Base-by-base conservation (phyloP, 2,888 invertebrate species). In the Meteorus colon region DNA sequence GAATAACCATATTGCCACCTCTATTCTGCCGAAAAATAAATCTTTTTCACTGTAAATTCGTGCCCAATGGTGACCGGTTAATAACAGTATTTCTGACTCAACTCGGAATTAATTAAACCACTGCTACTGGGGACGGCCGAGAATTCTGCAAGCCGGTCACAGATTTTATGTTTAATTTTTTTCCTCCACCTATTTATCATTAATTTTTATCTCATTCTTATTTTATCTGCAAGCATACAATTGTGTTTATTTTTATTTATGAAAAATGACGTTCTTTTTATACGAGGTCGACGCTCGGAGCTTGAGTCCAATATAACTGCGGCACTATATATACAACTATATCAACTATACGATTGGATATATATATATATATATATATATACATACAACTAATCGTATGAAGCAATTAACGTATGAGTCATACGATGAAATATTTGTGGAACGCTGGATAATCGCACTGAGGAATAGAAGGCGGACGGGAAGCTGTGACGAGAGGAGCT, bases 101-200 rank as follows among this genome's bases (percentile, higher is more conserved):
- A 78, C 86, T 87, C 86, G 84, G 87, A 88, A 88, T 89, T 89
- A 85, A 88, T 84, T 88, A 87, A 89, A 89, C 88, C 88, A 84
- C 83, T 81, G 84, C 83, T 85, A 83, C 83, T 83, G 84, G 78
- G 76, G 82, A 81, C 82, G 82, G 80, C 82, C 55, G 24, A 55
- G 24, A 55, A 24, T 55, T 19, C 19, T 55, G 55, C 55, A 24
- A 83, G 82, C 81, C 81, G 83, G 80, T 82, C 77, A 81, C 83
- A 83, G 83, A 84, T 85, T 84, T 85, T 82, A 85, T 55, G 81
- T 84, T 84, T 83, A 74, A 73, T n/a, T 63, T 34, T 34, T 34
- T 63, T 63, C 48, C 34, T 63, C 34, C 19, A 34, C 34, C 16
- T 63, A 63, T 63, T 19, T 55, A 55, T 55, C 55, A 55, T 55